Base-by-base conservation (phyloP, 1,140 invertebrate species). In the Bursaphelenchus mucronatus region DNA sequence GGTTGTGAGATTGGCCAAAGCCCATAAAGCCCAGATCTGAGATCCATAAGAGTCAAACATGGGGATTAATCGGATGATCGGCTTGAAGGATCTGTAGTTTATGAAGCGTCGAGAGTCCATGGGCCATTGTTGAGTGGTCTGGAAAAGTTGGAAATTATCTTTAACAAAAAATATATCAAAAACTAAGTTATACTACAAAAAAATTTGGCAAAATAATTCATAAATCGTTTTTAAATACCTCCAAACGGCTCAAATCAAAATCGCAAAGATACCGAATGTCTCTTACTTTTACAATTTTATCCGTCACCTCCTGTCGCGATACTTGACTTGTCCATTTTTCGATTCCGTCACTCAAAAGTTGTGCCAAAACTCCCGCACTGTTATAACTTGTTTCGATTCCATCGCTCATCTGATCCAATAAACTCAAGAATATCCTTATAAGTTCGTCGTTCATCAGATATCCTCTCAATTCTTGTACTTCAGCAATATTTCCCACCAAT, bases 341-440 rank as follows among this genome's bases (percentile, higher is more conserved):
- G 0, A 86, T 83, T 0, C 93, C 93, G 83, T 97, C 94, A 0
- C 91, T 94, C 3, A 90, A 90, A 83, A 97, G 89, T 82, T 97
- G 93, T 11, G 92, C 89, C 53, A 97, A 85, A 8, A 97, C 92
- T 19, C 94, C 94, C 10, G 92, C 92, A 15, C 93, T 91, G 85
- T 97, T 97, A 83, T 97, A 97, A 76, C 90, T 92, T 53, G 94
- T 91, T 87, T 97, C 94, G 69, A 97, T 97, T 39, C 92, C 92
- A 84, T 96, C 93, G 9, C 86, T 85, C 0, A 90, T 39, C 51
- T 51, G 45, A 39, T 73, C 66, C 41, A 30, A 75, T 46, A 75
- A 21, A n/a, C n/a, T 13, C 9, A 51, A 11, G 8, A 73, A 96
- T 6, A 94, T 89, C 9, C 85, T 82, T 39, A 97, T 87, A 79